Evolutionary conservation across 2,797 vertebrate species (phyloP).

Genomic region (Acrossocheilus fasciatus): DNA sequence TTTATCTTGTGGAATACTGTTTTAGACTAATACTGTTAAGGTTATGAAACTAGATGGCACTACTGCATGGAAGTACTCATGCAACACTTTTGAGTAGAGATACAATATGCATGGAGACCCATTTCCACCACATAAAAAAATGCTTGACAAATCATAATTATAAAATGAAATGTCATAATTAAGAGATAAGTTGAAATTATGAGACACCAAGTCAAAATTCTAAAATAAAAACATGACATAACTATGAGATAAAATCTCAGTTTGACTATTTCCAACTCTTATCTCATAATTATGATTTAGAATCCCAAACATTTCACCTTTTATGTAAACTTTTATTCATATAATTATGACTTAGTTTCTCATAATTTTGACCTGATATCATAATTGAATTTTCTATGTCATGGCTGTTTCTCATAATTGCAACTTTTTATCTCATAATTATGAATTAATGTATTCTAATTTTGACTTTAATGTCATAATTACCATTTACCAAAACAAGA

Average conservation of each 20-base stretch:
- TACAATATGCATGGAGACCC: background rate
- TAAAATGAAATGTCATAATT: background rate
- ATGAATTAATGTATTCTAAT: background rate
- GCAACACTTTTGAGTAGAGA: background rate
- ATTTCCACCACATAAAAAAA: background rate
- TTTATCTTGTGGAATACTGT: background rate
- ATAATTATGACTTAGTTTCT: background rate
- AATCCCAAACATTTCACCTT: too few relatives aligned
- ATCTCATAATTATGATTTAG: too few relatives aligned
- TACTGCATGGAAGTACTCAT: background rate
- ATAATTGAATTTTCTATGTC: background rate
- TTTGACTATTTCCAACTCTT: too few relatives aligned
- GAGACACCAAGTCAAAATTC: background rate
- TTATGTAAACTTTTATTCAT: background rate
- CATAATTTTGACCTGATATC: background rate
- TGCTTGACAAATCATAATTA: background rate
- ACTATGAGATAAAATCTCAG: background rate
- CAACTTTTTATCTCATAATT: background rate
- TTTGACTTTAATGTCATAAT: background rate
- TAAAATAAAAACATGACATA: background rate
- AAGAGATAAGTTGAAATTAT: background rate
- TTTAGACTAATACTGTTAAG: background rate
- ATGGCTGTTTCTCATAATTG: background rate
- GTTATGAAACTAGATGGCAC: background rate
- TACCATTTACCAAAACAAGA: background rate